Evolutionary conservation across 2,113 vertebrate genomes (phyloP), one percentile per base, ranked within the genome.

Genomic region (Erpornis zantholeuca): DNA sequence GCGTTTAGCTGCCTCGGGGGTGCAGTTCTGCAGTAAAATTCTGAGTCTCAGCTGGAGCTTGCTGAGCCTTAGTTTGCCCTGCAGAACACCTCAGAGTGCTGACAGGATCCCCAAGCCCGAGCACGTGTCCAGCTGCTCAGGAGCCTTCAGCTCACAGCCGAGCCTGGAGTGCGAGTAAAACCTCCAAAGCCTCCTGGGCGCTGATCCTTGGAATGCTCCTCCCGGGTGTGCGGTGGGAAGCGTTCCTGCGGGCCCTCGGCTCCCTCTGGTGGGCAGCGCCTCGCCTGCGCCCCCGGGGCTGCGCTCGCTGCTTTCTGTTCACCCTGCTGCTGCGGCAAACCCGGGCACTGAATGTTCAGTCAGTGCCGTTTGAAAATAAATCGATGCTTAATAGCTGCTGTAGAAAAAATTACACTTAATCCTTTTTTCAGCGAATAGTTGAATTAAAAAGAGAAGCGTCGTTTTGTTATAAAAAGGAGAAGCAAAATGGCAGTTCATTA

Each of bases 141-240:
- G 40, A 81, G 35, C 42, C 10, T 69, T 57, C 23, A 29, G 18
- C 14, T 15, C 18, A 8, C 52, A 33, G 44, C 24, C 4, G 7
- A 25, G 31, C 15, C 17, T 31, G 18, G 57, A 38, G 4, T 22
- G 31, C 33, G 17, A 45, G 31, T 40, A 18, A 54, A 63, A 56
- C 23, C 36, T 83, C 10, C n/a, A 10, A 15, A 70, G 15, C 12
- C 6, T 1, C 11, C 4, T 17, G 38, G 7, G 9, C 50, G 45
- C 64, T 57, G 45, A 9, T 80, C 16, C 53, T 42, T 28, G n/a
- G 36, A 9, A 29, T 31, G 6, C 44, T 25, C 10, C 36, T 33
- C 42, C 29, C 23, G 38, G 8, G 0, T 40, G 3, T 47, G 18
- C 8, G 0, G 0, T 15, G 40, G 50, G 35, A 36, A 33, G 33